Evolutionary conservation across 2,888 invertebrate species (phyloP).

Genomic region (Calameuta filiformis): DNA sequence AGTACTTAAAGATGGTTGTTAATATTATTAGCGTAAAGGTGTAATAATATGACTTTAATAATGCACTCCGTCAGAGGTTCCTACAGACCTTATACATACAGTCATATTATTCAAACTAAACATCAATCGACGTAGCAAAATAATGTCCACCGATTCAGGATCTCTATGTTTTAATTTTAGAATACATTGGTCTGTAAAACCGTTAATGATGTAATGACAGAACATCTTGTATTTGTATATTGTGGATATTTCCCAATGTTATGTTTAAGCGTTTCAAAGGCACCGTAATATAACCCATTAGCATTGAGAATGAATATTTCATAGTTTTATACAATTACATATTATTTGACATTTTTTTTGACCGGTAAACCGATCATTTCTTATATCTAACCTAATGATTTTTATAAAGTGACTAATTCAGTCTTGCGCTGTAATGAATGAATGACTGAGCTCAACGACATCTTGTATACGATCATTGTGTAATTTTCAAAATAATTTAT

Average conservation of each 20-base stretch:
- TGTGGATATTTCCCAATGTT: conserved; percentile 14
- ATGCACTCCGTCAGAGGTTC: not conserved
- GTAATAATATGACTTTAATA: not conserved
- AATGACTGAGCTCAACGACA: not conserved
- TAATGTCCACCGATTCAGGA: not conserved
- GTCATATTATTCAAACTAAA: not conserved
- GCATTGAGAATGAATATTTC: not conserved
- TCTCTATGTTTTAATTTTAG: not conserved
- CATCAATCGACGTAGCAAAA: not conserved
- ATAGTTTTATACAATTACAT: not conserved
- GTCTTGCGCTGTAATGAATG: not conserved
- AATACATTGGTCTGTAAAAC: not conserved
- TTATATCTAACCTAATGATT: not conserved
- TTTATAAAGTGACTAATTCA: not conserved
- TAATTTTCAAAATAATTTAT: too few relatives aligned
- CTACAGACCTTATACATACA: not conserved
- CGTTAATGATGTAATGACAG: conserved; percentile 1
- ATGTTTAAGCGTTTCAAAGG: not conserved
- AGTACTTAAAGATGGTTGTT: not conserved
- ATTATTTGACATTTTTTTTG: not conserved
- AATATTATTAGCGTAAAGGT: not conserved
- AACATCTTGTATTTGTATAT: conserved; percentile 28
- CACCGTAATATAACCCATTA: not conserved
- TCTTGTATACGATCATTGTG: not conserved
- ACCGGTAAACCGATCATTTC: not conserved